These are phyloP conservation scores for Ophion ventricosus DNA, from an alignment of 2,888 invertebrate genomes.

Conservation along the genomic window DNA sequence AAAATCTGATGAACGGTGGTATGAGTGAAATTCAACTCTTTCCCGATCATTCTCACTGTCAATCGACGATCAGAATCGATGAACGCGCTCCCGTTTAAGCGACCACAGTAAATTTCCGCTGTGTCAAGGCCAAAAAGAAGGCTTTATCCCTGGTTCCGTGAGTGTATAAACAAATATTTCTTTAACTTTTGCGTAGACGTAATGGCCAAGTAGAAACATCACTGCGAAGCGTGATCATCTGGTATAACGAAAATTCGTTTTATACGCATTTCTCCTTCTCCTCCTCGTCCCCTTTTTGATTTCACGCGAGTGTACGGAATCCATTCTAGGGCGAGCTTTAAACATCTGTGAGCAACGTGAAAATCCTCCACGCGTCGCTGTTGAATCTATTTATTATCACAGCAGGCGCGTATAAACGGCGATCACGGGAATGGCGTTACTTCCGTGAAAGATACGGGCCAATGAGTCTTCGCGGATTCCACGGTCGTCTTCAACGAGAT, in stretches of 20 bases:
- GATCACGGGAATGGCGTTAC: slow-evolving; percentile 47
- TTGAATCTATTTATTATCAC: slow-evolving; percentile 62
- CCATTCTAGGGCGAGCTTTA: slow-evolving; percentile 13
- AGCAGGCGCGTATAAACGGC: slow-evolving; percentile 44
- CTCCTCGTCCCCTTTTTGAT: background rate
- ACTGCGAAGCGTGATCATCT: slow-evolving; percentile 6
- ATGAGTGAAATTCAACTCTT: no score
- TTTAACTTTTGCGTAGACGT: slow-evolving; percentile 14
- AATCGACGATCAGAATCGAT: no score
- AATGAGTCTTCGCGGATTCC: slow-evolving; percentile 36
- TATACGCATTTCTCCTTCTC: slow-evolving; percentile 5
- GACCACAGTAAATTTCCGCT: background rate
- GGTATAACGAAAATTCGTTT: slow-evolving; percentile 30
- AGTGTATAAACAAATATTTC: no score
- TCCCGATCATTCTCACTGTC: no score
- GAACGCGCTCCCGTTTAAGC: background rate
- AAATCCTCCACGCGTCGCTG: slow-evolving; percentile 6
- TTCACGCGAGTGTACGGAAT: slow-evolving; percentile 15
- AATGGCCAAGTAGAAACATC: background rate
- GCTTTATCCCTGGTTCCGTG: background rate
- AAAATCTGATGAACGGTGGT: no score
- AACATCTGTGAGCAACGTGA: slow-evolving; percentile 33
- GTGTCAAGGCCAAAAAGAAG: slow-evolving; percentile 41
- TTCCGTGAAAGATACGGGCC: slow-evolving; percentile 60
- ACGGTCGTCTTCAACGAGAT: slow-evolving; percentile 47